Conservation (phyloP, 1,140 invertebrate species). For the Bilobella aurantiaca region DNA sequence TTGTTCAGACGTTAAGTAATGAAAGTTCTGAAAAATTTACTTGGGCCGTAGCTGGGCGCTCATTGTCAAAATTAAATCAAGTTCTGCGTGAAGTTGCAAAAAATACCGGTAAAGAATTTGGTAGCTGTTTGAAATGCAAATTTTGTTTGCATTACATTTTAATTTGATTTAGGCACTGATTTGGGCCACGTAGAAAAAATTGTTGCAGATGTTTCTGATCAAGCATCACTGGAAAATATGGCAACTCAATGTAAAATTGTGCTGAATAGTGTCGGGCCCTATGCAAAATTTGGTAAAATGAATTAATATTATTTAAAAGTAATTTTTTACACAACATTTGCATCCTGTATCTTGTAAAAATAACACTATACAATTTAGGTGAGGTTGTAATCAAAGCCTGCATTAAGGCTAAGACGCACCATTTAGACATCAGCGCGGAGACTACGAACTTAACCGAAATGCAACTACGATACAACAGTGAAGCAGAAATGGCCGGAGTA, state of each 20-base stretch:
- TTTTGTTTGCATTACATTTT: too few relatives aligned
- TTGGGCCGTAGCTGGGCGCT: slow-evolving; percentile 64
- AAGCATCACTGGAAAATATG: slow-evolving; percentile 62
- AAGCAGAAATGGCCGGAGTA: slow-evolving; percentile 63
- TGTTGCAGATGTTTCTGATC: slow-evolving; percentile 64
- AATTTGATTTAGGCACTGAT: slow-evolving; percentile 49
- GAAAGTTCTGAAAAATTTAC: slow-evolving; percentile 38
- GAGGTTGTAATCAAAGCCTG: slow-evolving; percentile 86
- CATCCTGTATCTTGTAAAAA: too few relatives aligned
- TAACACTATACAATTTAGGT: too few relatives aligned
- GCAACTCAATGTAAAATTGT: slow-evolving; percentile 59
- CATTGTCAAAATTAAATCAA: slow-evolving; percentile 56
- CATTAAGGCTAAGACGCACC: slow-evolving; percentile 64
- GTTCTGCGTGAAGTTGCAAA: slow-evolving; percentile 51
- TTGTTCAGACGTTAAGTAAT: slow-evolving; percentile 36
- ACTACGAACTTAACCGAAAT: slow-evolving; percentile 72
- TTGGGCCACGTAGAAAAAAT: slow-evolving; percentile 54
- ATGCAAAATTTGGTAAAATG: slow-evolving; percentile 61
- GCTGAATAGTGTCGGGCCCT: slow-evolving; percentile 82
- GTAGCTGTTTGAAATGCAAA: too few relatives aligned
- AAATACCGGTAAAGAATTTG: slow-evolving; percentile 42
- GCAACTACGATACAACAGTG: slow-evolving; percentile 65
- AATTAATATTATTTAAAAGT: neutral
- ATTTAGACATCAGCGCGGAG: slow-evolving; percentile 62
- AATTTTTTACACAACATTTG: too few relatives aligned